Base-by-base conservation (phyloP, 2,797 vertebrate genomes). In the Crocodylus rhombifer region DNA sequence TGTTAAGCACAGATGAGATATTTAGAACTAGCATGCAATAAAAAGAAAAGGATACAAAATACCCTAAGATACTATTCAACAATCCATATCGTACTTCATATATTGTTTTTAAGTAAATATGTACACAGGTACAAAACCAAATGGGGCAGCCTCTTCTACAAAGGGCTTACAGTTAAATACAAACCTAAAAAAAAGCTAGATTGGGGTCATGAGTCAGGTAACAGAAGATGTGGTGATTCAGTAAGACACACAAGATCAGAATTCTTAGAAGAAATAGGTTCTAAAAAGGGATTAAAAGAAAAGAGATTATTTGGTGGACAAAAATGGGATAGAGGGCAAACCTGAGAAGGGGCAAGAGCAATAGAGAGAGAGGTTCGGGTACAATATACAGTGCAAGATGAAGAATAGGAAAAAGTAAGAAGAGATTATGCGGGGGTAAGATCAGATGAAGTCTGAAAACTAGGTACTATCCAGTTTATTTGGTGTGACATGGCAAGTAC, bases 11-110 rank as follows among this genome's bases (percentile, higher is more conserved):
- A 93, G 80, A 58, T n/a, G 61, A 91, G 67, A 89, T 14, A 2
- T 26, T 11, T 25, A 75, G 26, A 83, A 76, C 56, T 21, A 75
- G 28, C 33, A 65, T 13, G 15, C 14, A 13, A 26, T 55, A 25
- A 75, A 92, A 90, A 58, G 71, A 93, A 73, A 26, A 4, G 67
- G 42, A 86, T 67, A 86, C 6, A 92, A 90, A 93, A 81, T 25
- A n/a, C 84, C 26, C 23, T 26, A 92, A 56, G 25, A 28, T 14
- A 87, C 0, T 74, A 84, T 6, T 82, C 79, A 89, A 80, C 4
- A 73, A 57, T 89, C 82, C 42, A 18, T 77, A 82, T 60, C 89
- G 80, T 63, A 73, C 71, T 1, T 17, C 82, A 77, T 9, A 74
- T 62, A 78, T 9, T 11, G 16, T 85, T 56, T 62, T 88, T 63